Conservation (phyloP, 2,888 invertebrate genomes). For the Ormyrus nitidulus region DNA sequence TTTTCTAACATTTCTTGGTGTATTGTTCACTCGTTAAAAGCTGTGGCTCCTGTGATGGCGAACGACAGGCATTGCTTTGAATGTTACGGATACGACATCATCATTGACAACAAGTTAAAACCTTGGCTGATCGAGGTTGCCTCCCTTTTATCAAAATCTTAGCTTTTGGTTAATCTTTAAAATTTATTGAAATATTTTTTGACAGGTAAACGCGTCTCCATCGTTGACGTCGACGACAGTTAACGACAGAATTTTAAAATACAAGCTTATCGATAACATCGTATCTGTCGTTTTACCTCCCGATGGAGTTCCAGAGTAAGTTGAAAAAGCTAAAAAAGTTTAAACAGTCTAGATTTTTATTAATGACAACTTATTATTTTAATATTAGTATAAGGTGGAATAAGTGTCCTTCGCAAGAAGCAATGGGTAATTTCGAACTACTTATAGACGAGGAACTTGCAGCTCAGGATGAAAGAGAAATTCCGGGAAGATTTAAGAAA, state of each 20-base stretch:
- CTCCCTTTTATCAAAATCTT: background rate
- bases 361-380: too few species aligned
- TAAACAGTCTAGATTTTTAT: background rate
- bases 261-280: conserved; percentile 95
- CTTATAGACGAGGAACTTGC: conserved; percentile 89
- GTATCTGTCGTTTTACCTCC: conserved; percentile 93
- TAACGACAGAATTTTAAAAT: conserved; percentile 94
- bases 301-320: conserved; percentile 90
- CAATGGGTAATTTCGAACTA: conserved; percentile 89
- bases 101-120: conserved; percentile 94
- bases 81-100: conserved; percentile 97
- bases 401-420: conserved; percentile 85
- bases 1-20: conserved; percentile 93
- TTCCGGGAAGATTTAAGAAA: conserved; percentile 65
- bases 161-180: background rate
- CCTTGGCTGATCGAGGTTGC: conserved; percentile 79
- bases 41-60: conserved; percentile 94
- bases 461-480: conserved; percentile 80
- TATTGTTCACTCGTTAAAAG: conserved; percentile 94
- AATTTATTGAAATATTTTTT: background rate
- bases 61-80: conserved; percentile 95
- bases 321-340: conserved; percentile 53
- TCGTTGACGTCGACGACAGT: conserved; percentile 95
- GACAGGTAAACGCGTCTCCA: conserved; percentile 95
- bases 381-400: conserved; percentile 86